Conservation (phyloP, 2,888 invertebrate species). For the Gryllus longicercus region DNA sequence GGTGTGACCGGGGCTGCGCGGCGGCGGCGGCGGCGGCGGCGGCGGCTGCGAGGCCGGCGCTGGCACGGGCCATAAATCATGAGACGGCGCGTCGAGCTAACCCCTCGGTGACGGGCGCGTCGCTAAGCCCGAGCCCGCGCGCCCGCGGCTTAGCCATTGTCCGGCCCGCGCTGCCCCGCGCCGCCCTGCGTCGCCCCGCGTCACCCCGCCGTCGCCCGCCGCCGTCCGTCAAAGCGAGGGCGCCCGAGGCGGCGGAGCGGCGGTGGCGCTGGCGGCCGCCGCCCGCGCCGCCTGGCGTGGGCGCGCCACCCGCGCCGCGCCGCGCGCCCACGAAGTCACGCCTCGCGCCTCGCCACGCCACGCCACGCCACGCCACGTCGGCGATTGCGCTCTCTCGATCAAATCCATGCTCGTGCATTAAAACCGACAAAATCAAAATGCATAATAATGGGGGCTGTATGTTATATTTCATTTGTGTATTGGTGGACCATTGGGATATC, state of each 20-base stretch:
- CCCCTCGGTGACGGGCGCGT: background rate
- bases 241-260: background rate
- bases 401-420: too few species aligned
- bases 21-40: background rate
- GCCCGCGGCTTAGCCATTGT: slow-evolving; percentile 17
- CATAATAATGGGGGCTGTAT: too few species aligned
- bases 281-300: background rate
- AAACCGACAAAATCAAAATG: too few species aligned
- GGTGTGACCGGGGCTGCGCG: background rate
- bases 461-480: too few species aligned
- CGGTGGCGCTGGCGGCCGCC: background rate
- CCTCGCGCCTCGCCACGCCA: background rate
- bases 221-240: background rate
- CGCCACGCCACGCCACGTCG: too few species aligned
- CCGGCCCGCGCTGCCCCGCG: background rate
- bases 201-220: background rate
- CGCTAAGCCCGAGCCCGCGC: slow-evolving; percentile 3
- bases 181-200: background rate
- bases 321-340: background rate
- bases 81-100: background rate
- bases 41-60: background rate
- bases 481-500: too few species aligned
- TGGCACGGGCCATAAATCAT: background rate
- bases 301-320: background rate
- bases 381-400: too few species aligned